phyloP scores from a whole-genome alignment of 64 coral and sea anemone species.

The Astreopora myriophthalma region DNA sequence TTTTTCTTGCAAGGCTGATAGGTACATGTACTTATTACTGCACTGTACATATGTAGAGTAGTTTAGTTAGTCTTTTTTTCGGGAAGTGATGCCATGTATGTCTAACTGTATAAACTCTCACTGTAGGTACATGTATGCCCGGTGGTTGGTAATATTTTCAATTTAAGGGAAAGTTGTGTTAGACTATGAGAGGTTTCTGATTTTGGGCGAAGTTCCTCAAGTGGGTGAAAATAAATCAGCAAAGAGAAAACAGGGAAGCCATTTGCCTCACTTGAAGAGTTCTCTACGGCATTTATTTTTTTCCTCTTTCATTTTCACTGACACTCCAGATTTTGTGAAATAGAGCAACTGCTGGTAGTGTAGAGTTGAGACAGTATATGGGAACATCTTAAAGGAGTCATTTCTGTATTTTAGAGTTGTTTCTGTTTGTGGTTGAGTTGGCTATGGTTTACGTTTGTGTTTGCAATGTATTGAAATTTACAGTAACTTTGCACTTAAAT shows the following conservation, averaged over 20 bases:
- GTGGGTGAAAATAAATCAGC: too few species aligned
- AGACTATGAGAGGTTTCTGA: neutral
- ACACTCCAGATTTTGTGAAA: neutral
- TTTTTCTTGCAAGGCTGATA: neutral
- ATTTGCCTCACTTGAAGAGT: neutral
- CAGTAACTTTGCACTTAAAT: neutral
- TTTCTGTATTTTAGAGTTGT: neutral
- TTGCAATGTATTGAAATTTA: neutral
- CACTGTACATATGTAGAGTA: neutral
- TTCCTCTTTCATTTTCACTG: neutral
- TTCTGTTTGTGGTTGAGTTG: slow-evolving; percentile 2
- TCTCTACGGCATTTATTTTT: neutral
- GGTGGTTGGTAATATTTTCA: slow-evolving; percentile 20
- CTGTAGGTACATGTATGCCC: neutral
- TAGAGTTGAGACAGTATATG: neutral
- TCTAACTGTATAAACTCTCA: neutral
- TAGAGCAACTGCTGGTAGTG: neutral
- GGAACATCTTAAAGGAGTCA: neutral
- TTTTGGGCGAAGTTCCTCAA: too few species aligned
- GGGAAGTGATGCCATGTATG: neutral
- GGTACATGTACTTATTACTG: slow-evolving; percentile 12
- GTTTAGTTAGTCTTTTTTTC: neutral
- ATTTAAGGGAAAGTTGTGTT: slow-evolving; percentile 5
- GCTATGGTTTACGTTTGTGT: neutral
- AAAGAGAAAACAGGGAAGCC: neutral